Base-by-base conservation (phyloP, 2,797 vertebrate genomes). In the Epinephelus malabaricus region DNA sequence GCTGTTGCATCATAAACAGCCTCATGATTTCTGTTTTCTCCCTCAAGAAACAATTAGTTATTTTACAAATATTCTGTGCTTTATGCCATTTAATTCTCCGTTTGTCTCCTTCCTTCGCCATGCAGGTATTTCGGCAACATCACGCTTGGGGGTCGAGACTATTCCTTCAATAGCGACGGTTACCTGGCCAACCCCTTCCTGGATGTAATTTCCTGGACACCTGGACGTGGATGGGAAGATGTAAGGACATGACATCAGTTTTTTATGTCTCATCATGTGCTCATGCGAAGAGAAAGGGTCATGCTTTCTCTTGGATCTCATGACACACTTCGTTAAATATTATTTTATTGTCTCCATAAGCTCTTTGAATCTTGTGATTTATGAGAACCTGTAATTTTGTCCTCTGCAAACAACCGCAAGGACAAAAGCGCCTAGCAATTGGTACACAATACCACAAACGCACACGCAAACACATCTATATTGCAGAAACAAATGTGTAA, bases 111-210 rank as follows among this genome's bases (percentile, higher is more conserved):
- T 78, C 75, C 10, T 38, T 64, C 18, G 6, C 45, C 80, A 66
- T 84, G 47, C 95, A 98, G 97, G 92, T 99, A 98, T 93, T 98
- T 99, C 92, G 96, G 95, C 94, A 98, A 98, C 91, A 97, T 98
- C 93, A 97, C 97, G 0, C 96, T 98, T 82, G 97, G 97, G 5
- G 96, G 97, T 73, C 95, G 97, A 75, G 98, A 98, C 78, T 98
- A 98, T 87, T 98, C 97, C 75, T 98, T 99, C 90, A 97, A 96
- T 46, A 93, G 94, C 27, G 97, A 98, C 0, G 97, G 97, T 4
- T 98, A 97, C 92, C 94, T 99, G 86, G 93, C 97, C 84, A 99
- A 98, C 87, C 98, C 98, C 12, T 97, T 97, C 65, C 93, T 99
- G 66, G 97, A 98, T 10, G 97, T 99, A 63, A 97, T 99, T 91